Conservation (phyloP, 2,797 vertebrate genomes). For the Austrolebias charrua region DNA sequence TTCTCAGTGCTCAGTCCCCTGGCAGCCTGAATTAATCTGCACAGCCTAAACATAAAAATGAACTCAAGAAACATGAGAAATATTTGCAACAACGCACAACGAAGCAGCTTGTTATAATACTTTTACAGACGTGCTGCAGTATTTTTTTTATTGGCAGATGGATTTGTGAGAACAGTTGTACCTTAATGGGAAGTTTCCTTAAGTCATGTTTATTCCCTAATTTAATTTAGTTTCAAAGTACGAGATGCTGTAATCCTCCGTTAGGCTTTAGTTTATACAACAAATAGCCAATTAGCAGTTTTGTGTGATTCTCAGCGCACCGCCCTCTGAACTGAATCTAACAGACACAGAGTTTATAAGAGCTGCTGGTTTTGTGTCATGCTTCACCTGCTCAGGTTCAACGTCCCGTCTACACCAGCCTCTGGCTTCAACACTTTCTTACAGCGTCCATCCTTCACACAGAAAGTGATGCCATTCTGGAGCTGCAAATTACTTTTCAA, state of each 20-base stretch:
- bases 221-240: not conserved
- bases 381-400: slow-evolving; percentile 14
- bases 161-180: not conserved
- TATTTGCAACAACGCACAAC: slow-evolving; percentile 59
- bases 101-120: slow-evolving; percentile 62
- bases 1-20: slow-evolving; percentile 33
- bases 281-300: not conserved
- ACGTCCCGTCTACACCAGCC: not conserved
- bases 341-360: slow-evolving; percentile 11
- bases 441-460: not conserved
- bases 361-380: slow-evolving; percentile 13
- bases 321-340: slow-evolving; percentile 15
- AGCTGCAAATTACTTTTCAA: not conserved
- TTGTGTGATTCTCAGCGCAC: not conserved
- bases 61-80: slow-evolving; percentile 58
- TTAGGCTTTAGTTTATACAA: slow-evolving; percentile 7
- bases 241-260: not conserved
- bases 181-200: not conserved
- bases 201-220: not conserved
- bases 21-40: slow-evolving; percentile 55
- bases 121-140: slow-evolving; percentile 17
- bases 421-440: slow-evolving; percentile 8
- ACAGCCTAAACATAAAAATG: slow-evolving; percentile 62
- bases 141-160: not conserved
- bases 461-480: not conserved